Base-by-base conservation (phyloP, 1,140 invertebrate genomes). In the Rhagoletis pomonella region DNA sequence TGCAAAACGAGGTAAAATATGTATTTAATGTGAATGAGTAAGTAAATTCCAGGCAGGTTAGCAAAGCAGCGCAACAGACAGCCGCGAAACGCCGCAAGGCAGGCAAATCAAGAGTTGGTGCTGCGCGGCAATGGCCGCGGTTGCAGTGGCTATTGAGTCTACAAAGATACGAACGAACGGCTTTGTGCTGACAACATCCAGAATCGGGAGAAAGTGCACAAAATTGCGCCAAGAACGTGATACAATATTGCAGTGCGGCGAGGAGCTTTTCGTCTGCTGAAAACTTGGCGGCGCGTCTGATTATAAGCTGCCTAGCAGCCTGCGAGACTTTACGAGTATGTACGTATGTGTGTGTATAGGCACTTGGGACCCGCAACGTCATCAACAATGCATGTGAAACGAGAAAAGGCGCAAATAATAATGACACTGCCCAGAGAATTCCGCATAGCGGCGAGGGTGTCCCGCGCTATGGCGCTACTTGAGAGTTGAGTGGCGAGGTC, bases 1-100 rank as follows among this genome's bases (percentile, higher is more conserved):
- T 81, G 73, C 47, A 81, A 58, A 81, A 81, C 12, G 17, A 55
- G 73, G 0, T 55, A 55, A 81, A 81, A 81, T 67, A 67, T 39
- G 6, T 67, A 67, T 39, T 29, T 39, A 14, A n/a, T 81, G 73
- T 55, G 73, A n/a, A 47, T 77, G 44, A 50, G 47, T 55, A 55
- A 55, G 73, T 81, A 81, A 50, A 81, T 81, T 81, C 73, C 73
- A 55, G 47, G 73, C 73, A 81, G 73, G 73, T 81, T 81, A 81
- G 73, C 73, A 81, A 81, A 81, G 47, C 73, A 81, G 73, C 73
- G 47, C 73, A 81, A 47, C 73, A 81, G 73, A 81, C 73, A 50
- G 17, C 64, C 29, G 64, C 39, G 29, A 73, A 55, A 42, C 19
- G 73, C 73, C 47, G 73, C 50, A 81, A 81, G 73, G 42, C 42